These are phyloP conservation scores for Trachurus trachurus DNA, from an alignment of 2,797 vertebrate genomes.

Conservation along the genomic window DNA sequence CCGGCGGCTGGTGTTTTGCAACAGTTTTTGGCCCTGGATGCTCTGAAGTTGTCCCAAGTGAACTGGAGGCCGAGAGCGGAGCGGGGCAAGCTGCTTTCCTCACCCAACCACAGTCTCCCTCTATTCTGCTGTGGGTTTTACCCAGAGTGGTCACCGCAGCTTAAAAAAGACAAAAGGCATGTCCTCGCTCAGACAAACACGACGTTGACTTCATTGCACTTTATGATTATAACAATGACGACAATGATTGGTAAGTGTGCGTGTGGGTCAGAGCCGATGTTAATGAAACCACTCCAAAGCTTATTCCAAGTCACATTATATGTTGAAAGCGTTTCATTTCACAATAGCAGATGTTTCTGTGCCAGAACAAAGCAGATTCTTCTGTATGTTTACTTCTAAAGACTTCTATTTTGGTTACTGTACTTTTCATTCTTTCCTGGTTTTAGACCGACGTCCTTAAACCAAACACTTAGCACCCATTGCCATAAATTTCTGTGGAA, in stretches of 20 bases:
- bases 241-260: neutral
- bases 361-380: conserved; percentile 15
- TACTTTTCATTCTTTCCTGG: conserved; percentile 34
- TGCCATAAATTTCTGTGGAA: neutral
- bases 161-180: conserved; percentile 83
- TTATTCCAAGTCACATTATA: neutral
- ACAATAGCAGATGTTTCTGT: neutral
- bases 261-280: neutral
- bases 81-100: conserved; percentile 53
- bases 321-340: neutral
- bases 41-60: conserved; percentile 46
- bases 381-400: conserved; percentile 2
- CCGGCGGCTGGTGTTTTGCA: conserved; percentile 49
- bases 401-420: conserved; percentile 20
- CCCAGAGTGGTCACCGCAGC: conserved; percentile 78
- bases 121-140: conserved; percentile 69
- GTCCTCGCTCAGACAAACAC: conserved; percentile 54
- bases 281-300: neutral
- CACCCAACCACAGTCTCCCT: conserved; percentile 73
- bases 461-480: neutral
- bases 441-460: conserved; percentile 7
- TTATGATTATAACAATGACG: conserved; percentile 36
- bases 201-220: conserved; percentile 26
- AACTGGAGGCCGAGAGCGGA: conserved; percentile 49
- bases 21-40: conserved; percentile 54